These are phyloP conservation scores for Bubo bubo DNA, from an alignment of 2,113 vertebrate genomes.

Conservation along the genomic window DNA sequence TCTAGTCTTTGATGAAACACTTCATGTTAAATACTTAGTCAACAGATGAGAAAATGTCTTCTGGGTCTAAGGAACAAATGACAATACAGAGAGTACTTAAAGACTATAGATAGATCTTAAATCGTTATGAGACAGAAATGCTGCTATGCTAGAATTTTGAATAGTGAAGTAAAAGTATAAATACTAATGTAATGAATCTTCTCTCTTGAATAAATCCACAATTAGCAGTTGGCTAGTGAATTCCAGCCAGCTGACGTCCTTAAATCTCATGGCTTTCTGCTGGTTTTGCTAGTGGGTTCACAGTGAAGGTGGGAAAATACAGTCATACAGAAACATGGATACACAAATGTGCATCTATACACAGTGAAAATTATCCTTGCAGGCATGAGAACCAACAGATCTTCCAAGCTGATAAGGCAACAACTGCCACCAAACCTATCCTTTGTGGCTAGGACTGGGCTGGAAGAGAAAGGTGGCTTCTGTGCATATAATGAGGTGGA, in stretches of 20 bases:
- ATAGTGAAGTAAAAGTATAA: neutral
- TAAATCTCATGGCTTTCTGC: neutral
- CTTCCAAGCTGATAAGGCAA: neutral
- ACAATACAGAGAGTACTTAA: neutral
- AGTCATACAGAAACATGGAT: neutral
- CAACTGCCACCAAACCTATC: neutral
- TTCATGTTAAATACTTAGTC: conserved; percentile 5
- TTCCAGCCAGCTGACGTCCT: neutral
- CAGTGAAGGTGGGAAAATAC: neutral
- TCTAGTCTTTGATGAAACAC: conserved; percentile 19
- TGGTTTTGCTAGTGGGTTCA: neutral
- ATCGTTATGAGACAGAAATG: neutral
- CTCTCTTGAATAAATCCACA: neutral
- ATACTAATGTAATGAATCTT: neutral
- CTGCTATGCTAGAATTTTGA: neutral
- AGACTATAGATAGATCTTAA: neutral
- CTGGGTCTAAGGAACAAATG: neutral
- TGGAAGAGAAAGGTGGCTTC: neutral
- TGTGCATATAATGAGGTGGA: neutral
- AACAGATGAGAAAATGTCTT: neutral
- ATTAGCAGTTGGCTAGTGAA: neutral
- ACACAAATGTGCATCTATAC: neutral
- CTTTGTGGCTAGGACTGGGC: neutral
- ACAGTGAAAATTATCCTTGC: neutral
- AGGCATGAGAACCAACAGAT: neutral